Base-by-base conservation (phyloP, 2,113 vertebrate species). In the Aramus guarauna region DNA sequence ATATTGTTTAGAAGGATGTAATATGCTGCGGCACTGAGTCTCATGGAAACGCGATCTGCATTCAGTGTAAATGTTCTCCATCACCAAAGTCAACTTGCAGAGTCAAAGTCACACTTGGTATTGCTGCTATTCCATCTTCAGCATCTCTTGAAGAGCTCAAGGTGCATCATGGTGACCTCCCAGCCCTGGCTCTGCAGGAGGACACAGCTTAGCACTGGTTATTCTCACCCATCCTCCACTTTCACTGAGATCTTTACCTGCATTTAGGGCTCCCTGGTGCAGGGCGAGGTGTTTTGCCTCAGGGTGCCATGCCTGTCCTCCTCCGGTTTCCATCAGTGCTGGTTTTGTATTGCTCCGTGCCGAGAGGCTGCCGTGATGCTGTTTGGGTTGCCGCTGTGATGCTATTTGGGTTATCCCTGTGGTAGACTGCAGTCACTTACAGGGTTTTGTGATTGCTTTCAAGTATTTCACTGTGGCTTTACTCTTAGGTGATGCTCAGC, bases 1-100 rank as follows among this genome's bases (percentile, higher is more conserved):
- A 88, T 90, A 76, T 41, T 96, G 81, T 95, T 97, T 96, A 94
- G 95, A 90, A 95, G 87, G 71, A 82, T 95, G 81, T 82, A 85
- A 80, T 88, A 79, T 6, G 53, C 87, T 94, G 91, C 24, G 0
- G 77, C 74, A 41, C 66, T 91, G n/a, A 56, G 37, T 96, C 94
- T 94, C 74, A 48, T 29, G 10, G 75, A 75, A 87, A 36, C 11
- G 4, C 8, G 1, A 24, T 94, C 81, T 96, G 74, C 66, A 95
- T 94, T 93, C 90, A 52, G 50, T 73, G 58, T 69, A 75, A 90
- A 90, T 90, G 69, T 56, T 94, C 76, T 94, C 50, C 34, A 34
- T 94, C 93, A 93, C 60, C 84, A 90, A 96, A 96, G 93, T 96
- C 94, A 96, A 39, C 56, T 84, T 5, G 2, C 56, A 58, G 85